phyloP scores from a whole-genome alignment of 2,888 invertebrate genomes.

The Branchellion lobata region DNA sequence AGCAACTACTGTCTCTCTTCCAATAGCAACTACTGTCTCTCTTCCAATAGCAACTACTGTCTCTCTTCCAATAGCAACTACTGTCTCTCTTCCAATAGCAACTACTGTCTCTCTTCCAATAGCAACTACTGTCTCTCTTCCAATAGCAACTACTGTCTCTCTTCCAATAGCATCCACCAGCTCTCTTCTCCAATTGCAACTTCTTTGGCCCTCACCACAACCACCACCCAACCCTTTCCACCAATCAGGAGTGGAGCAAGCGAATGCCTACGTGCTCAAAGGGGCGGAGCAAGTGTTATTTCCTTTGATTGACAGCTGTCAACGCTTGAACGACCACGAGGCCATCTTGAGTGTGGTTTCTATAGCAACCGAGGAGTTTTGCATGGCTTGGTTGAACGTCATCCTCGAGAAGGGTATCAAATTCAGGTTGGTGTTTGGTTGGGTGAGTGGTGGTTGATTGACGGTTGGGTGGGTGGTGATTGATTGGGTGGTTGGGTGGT shows the following conservation, averaged over 20 bases:
- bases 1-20: too few relatives aligned
- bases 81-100: too few relatives aligned
- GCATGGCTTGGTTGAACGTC: constrained; percentile 58
- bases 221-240: too few relatives aligned
- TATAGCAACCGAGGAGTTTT: constrained; percentile 56
- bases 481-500: not conserved
- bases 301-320: constrained; percentile 58
- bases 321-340: constrained; percentile 55
- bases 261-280: constrained; percentile 57
- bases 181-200: not conserved
- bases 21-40: too few relatives aligned
- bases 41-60: too few relatives aligned
- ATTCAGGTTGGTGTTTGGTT: constrained; percentile 56
- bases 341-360: constrained; percentile 57
- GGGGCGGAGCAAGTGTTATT: constrained; percentile 57
- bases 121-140: too few relatives aligned
- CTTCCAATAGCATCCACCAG: not conserved
- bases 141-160: too few relatives aligned
- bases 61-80: too few relatives aligned
- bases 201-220: too few relatives aligned
- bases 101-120: too few relatives aligned
- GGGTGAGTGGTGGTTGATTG: not conserved
- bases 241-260: constrained; percentile 53
- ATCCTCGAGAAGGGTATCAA: constrained; percentile 59
- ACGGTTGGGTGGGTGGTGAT: constrained; percentile 6